Evolutionary conservation across 1,140 invertebrate species (phyloP), one percentile per base, ranked within the genome.

Genomic region (Drosophila auraria): DNA sequence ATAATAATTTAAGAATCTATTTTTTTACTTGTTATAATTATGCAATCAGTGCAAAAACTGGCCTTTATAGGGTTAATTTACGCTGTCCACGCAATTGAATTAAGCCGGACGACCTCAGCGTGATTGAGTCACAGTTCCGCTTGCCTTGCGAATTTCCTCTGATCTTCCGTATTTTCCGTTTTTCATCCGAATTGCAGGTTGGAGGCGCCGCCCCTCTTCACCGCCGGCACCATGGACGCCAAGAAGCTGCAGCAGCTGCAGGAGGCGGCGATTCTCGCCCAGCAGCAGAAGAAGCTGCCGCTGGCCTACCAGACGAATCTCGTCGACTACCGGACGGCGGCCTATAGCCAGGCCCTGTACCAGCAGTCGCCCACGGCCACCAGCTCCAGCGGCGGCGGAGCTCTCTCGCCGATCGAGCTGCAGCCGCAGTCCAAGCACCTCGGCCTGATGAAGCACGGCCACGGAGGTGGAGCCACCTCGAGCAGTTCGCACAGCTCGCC

Each of bases 151-250:
- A 44, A 50, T 59, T 60, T 59, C 5, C 17, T 40, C 50, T 64
- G 53, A 76, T 38, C 33, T 30, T 49, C 56, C 30, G 54, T 9
- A 57, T 61, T 27, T 68, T 78, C n/a, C 42, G 33, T 8, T 76
- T 95, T 8, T 2, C 27, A 6, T 30, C 27, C 33, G 33, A 33
- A 33, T 36, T 95, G 42, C 94, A 96, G 95, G 95, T 94, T 96
- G 93, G 95, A 96, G 80, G 95, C 95, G 83, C 95, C 95, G 78
- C 94, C 95, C 80, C 93, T 94, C 75, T 95, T 94, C 91, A 94
- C 94, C 63, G 94, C 94, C 77, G 94, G 94, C 80, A 94, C 94
- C 87, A 96, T 96, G 95, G 95, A 96, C 93, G 94, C 94, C 87
- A 96, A 96, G 93, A 96, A 96, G 93, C 93, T 94, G 86, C 91